phyloP scores from a whole-genome alignment of 2,113 vertebrate species.

The Thamnophis sirtalis region DNA sequence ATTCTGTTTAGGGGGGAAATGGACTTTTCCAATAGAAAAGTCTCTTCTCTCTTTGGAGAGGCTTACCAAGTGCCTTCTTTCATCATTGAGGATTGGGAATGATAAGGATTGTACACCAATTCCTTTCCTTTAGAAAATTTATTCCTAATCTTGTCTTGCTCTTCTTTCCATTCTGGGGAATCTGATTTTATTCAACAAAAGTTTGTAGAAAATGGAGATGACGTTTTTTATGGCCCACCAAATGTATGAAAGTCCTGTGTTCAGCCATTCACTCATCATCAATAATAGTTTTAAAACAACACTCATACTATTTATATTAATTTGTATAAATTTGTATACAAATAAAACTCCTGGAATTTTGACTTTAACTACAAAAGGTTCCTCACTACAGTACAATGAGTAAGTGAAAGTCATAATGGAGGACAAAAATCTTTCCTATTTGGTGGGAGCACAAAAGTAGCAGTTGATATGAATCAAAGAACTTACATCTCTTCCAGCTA shows the following conservation, averaged over 20 bases:
- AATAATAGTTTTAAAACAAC: background rate
- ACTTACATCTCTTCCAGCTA: background rate
- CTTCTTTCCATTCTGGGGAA: background rate
- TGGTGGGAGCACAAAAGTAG: background rate
- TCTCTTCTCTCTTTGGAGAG: background rate
- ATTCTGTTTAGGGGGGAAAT: background rate
- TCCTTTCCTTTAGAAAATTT: background rate
- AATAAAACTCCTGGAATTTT: background rate
- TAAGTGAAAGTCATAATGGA: background rate
- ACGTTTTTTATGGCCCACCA: background rate
- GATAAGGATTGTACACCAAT: background rate
- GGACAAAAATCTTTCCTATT: background rate
- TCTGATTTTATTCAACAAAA: background rate
- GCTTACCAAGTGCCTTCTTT: background rate
- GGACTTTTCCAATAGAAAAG: background rate
- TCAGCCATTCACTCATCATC: background rate
- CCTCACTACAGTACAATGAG: background rate
- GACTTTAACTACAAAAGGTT: background rate
- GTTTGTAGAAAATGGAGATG: background rate
- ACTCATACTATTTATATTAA: background rate
- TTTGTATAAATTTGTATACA: background rate
- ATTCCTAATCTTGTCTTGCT: background rate
- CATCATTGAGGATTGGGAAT: background rate
- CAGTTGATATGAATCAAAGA: background rate
- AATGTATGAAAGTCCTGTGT: background rate